Evolutionary conservation across 2,888 invertebrate genomes (phyloP).

Genomic region (Lithosia quadra): DNA sequence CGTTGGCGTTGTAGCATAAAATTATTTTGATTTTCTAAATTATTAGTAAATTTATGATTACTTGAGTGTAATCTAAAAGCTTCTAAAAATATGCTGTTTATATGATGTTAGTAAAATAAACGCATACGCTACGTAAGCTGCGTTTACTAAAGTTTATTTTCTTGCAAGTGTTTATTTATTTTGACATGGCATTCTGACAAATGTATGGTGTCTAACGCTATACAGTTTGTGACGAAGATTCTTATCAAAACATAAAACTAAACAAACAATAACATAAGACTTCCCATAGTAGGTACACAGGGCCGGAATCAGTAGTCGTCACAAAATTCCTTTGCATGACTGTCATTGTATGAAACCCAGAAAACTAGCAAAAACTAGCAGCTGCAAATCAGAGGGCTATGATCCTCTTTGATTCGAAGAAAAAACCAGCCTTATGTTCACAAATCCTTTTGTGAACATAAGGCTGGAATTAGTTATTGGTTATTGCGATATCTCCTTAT

Average conservation of each 20-base stretch:
- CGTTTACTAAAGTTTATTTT: background rate
- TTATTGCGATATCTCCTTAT: too few relatives aligned
- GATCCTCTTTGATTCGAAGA: background rate
- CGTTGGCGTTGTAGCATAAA: slow-evolving; percentile 49
- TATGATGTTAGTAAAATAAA: background rate
- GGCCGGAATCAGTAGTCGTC: background rate
- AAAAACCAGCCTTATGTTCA: background rate
- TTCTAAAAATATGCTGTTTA: background rate
- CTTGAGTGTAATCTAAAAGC: background rate
- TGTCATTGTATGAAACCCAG: background rate
- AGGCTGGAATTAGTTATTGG: too few relatives aligned
- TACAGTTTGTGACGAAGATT: background rate
- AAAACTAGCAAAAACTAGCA: background rate
- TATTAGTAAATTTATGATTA: background rate
- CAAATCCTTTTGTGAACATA: too few relatives aligned
- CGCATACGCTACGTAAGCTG: background rate
- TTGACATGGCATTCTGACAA: background rate
- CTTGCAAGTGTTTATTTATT: background rate
- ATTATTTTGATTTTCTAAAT: slow-evolving; percentile 28
- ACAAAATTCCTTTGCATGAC: background rate
- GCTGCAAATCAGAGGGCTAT: background rate
- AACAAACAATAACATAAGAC: background rate
- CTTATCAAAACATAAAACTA: background rate
- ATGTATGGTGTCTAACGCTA: background rate
- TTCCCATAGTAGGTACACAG: background rate